These are phyloP conservation scores for Pongo abelii DNA, from an alignment of 2,113 vertebrate species.

Conservation along the genomic window DNA sequence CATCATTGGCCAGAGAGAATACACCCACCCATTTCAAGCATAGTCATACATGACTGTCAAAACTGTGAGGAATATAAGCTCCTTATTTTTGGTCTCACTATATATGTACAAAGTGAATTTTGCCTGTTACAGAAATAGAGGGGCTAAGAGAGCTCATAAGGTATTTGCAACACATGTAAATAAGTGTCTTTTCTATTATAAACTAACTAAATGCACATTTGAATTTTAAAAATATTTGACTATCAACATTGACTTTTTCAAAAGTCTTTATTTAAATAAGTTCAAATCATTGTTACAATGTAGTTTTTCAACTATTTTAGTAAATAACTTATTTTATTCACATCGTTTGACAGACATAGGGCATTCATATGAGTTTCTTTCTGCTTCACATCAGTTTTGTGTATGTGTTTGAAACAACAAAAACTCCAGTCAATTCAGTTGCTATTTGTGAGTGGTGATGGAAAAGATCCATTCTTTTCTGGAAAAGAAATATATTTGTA, in stretches of 20 bases:
- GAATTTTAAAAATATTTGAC: constrained; percentile 9
- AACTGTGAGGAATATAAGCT: neutral
- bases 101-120: neutral
- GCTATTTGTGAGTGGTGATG: neutral
- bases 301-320: constrained; percentile 42
- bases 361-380: neutral
- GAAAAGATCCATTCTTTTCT: constrained; percentile 17
- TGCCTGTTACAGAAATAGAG: neutral
- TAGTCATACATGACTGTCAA: neutral
- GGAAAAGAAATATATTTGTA: constrained; percentile 31
- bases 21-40: neutral
- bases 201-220: constrained; percentile 12
- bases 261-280: constrained; percentile 48
- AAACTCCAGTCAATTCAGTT: constrained; percentile 12
- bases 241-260: constrained; percentile 28
- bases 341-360: neutral
- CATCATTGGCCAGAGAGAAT: neutral
- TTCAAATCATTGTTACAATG: constrained; percentile 17
- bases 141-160: neutral
- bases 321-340: constrained; percentile 4
- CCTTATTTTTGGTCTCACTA: neutral
- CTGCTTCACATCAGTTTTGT: neutral
- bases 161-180: neutral
- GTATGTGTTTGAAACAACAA: constrained; percentile 18
- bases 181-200: constrained; percentile 27